Percentiles rank a stretch among this genome's conserved stretches.
phyloP scores from a whole-genome alignment of 2,797 vertebrate genomes.

The Pipistrellus pipistrellus region DNA sequence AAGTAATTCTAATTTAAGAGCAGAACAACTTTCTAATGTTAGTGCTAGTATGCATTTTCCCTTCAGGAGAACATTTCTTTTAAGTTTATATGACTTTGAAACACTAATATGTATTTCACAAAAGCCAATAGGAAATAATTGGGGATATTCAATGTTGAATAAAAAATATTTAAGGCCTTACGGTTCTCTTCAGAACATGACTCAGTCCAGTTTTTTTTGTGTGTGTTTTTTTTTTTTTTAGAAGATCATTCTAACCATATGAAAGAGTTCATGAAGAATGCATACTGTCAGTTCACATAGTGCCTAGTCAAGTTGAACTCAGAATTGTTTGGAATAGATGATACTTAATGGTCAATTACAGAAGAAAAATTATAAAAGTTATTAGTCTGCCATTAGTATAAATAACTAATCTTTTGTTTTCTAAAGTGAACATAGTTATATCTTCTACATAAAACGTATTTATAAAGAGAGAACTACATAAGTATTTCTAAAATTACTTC shows the following conservation, averaged over 20 bases:
- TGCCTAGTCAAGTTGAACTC: background rate
- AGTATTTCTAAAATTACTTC: background rate
- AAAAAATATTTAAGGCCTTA: background rate
- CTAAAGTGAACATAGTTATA: background rate
- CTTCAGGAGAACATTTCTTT: background rate
- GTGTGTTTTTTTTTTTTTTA: no score
- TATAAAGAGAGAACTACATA: background rate
- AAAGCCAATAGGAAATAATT: background rate
- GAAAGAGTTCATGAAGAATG: conserved; percentile 23
- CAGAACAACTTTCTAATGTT: background rate
- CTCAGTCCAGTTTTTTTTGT: background rate
- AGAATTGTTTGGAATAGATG: background rate
- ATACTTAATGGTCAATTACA: background rate
- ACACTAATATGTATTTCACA: background rate
- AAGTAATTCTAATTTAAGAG: background rate
- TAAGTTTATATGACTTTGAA: conserved; percentile 2
- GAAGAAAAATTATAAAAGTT: background rate
- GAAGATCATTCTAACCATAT: background rate
- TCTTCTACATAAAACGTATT: background rate
- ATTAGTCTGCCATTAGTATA: background rate
- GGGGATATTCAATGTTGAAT: background rate
- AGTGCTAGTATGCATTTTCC: background rate
- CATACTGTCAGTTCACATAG: background rate
- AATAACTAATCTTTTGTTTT: background rate
- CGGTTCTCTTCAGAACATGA: background rate